phyloP scores from a whole-genome alignment of 2,113 vertebrate genomes.

The Pteruthius melanotis region DNA sequence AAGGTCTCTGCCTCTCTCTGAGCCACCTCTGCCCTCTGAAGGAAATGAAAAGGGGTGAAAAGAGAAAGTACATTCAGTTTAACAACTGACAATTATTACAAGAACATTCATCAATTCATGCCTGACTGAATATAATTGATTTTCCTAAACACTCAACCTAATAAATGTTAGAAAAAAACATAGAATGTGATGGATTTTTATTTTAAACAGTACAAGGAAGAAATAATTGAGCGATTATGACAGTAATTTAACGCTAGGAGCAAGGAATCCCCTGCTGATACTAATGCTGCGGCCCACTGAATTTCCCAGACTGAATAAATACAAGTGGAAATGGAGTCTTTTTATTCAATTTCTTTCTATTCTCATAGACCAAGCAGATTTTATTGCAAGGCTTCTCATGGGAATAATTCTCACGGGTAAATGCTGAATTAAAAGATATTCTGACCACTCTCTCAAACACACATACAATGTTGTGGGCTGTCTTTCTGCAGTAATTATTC shows the following conservation, averaged over 20 bases:
- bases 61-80: slow-evolving; percentile 80
- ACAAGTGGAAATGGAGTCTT: slow-evolving; percentile 83
- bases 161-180: slow-evolving; percentile 82
- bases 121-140: slow-evolving; percentile 84
- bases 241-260: slow-evolving; percentile 89
- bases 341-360: slow-evolving; percentile 86
- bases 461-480: slow-evolving; percentile 57
- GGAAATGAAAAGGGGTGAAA: slow-evolving; percentile 70
- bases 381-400: slow-evolving; percentile 77
- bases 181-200: slow-evolving; percentile 85
- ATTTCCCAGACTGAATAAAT: slow-evolving; percentile 86
- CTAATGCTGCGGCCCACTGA: slow-evolving; percentile 82
- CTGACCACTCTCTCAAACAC: slow-evolving; percentile 64
- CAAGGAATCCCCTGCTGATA: slow-evolving; percentile 86
- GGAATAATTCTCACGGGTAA: slow-evolving; percentile 78
- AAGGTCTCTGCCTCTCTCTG: slow-evolving; percentile 91
- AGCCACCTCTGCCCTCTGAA: slow-evolving; percentile 92
- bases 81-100: slow-evolving; percentile 86
- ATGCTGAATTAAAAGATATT: slow-evolving; percentile 76
- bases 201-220: slow-evolving; percentile 87
- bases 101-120: slow-evolving; percentile 88
- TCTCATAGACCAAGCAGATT: slow-evolving; percentile 79
- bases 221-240: slow-evolving; percentile 89
- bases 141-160: slow-evolving; percentile 89
- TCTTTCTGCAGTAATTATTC: slow-evolving; percentile 50